Base-by-base conservation (phyloP, 2,113 vertebrate genomes). In the Chaenogobius annularis region DNA sequence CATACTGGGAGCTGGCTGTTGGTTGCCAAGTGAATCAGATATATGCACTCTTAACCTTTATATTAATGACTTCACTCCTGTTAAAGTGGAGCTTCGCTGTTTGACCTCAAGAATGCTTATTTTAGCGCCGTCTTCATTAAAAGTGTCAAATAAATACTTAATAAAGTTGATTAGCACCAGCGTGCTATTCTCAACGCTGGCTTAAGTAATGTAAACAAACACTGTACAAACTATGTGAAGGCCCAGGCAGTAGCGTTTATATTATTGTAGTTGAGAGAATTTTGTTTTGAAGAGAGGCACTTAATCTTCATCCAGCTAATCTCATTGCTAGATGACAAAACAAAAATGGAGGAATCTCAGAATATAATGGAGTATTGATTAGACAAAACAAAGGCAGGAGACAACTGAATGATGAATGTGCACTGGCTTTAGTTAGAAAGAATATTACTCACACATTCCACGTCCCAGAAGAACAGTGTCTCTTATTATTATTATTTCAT, bases 21-120 rank as follows among this genome's bases (percentile, higher is more conserved):
- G 23, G 26, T 61, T 35, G 6, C 58, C 26, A 61, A 23, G 58
- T 61, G 58, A 61, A 35, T 26, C 26, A 61, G 58, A 61, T 19
- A 26, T 17, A 35, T 35, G 26, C 58, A 19, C 58, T 61, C 26
- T 61, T 61, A 61, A 61, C 58, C 58, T 61, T 61, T 61, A 5
- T 26, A 35, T 61, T 61, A 61, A 61, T 61, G 58, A 61, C 23
- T 61, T 31, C 58, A 61, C 58, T 35, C 26, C 58, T 17, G 58
- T 61, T 35, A 17, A 35, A 61, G 58, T 61, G 58, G 31, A 14
- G 58, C 58, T 6, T 61, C 58, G 10, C 58, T 35, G 22, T 61
- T 31, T 23, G 56, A 61, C 26, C 58, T 61, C 58, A 35, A 35
- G 58, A 26, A 17, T 35, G 58, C 26, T 61, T 61, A 61, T 61